Conservation (phyloP, 2,888 invertebrate species). For the Cactoblastis cactorum region DNA sequence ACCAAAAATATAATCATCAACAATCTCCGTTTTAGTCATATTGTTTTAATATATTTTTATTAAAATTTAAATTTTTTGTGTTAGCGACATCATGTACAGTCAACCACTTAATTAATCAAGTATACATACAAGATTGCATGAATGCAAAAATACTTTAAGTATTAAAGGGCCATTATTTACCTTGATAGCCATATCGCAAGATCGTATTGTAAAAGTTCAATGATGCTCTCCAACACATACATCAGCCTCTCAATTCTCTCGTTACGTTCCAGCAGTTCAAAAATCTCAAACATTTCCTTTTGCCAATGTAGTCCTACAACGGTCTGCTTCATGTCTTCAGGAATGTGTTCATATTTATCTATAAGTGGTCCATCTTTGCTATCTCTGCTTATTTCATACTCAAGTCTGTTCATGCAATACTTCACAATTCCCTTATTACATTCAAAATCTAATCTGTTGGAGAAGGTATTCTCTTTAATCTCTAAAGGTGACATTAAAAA, state of each 20-base stretch:
- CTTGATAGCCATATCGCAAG: constrained; percentile 77
- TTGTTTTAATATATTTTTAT: no score
- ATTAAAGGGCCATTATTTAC: no score
- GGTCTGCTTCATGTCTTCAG: constrained; percentile 53
- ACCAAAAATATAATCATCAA: no score
- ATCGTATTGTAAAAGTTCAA: constrained; percentile 77
- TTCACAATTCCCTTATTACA: constrained; percentile 55
- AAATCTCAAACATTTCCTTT: constrained; percentile 63
- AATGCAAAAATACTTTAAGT: no score
- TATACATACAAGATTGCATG: no score
- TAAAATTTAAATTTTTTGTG: no score
- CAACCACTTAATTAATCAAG: no score
- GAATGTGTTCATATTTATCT: constrained; percentile 50
- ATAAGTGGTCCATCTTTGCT: constrained; percentile 54
- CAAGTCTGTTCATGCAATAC: constrained; percentile 61
- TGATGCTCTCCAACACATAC: constrained; percentile 66
- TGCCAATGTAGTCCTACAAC: constrained; percentile 61
- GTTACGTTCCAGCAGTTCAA: constrained; percentile 49
- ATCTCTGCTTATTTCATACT: constrained; percentile 52
- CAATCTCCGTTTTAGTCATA: no score
- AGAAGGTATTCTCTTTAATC: constrained; percentile 49
- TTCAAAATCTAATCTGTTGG: constrained; percentile 51
- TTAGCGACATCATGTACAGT: no score
- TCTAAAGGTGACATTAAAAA: constrained; percentile 59
- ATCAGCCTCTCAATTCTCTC: constrained; percentile 74